phyloP scores from a whole-genome alignment of 2,113 vertebrate species.

The Pholis gunnellus region DNA sequence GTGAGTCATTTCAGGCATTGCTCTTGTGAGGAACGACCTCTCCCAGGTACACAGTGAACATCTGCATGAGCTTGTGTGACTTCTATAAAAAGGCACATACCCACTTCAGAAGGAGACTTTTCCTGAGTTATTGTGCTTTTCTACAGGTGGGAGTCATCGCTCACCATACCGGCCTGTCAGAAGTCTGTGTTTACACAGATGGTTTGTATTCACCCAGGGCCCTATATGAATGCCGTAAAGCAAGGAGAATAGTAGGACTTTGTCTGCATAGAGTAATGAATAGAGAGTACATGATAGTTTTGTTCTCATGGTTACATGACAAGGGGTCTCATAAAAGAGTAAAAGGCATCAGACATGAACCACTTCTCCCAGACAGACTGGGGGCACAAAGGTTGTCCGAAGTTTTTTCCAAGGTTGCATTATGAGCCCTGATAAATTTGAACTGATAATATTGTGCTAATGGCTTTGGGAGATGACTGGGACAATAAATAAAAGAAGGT shows the following conservation, averaged over 20 bases:
- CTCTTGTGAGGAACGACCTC: conserved; percentile 60
- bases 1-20: conserved; percentile 70
- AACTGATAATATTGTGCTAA: conserved; percentile 77
- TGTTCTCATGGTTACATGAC: conserved; percentile 64
- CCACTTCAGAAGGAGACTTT: conserved; percentile 31
- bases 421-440: conserved; percentile 54
- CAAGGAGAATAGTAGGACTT: conserved; percentile 42
- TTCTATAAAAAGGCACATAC: conserved; percentile 41
- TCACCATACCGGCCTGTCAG: conserved; percentile 60
- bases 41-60: conserved; percentile 38
- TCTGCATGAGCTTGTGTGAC: conserved; percentile 31
- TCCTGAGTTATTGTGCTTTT: conserved; percentile 46
- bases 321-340: conserved; percentile 56
- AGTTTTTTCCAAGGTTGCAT: conserved; percentile 45
- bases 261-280: conserved; percentile 58
- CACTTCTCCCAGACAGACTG: conserved; percentile 30
- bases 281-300: conserved; percentile 56
- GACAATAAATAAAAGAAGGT: conserved; percentile 74
- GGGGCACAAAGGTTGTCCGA: conserved; percentile 41
- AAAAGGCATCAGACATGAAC: conserved; percentile 57
- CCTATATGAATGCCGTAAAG: conserved; percentile 65
- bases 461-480: conserved; percentile 49
- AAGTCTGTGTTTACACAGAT: conserved; percentile 79
- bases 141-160: conserved; percentile 73
- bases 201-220: conserved; percentile 73